Evolutionary conservation across 2,888 invertebrate genomes (phyloP), one percentile per base, ranked within the genome.

Genomic region (Eupithecia exiguata): DNA sequence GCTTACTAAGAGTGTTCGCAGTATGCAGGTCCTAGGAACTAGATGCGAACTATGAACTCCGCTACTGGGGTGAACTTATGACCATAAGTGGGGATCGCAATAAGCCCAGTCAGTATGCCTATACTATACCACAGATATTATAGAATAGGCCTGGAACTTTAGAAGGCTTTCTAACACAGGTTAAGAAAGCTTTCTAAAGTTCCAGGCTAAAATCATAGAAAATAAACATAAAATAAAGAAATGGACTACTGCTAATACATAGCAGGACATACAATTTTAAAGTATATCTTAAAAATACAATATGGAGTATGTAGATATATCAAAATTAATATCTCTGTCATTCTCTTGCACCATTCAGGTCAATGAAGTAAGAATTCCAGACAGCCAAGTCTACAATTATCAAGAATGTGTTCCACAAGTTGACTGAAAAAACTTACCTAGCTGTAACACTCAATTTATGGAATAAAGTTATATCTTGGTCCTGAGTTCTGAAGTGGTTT

Each of bases 381-480:
- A 46, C 43, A 43, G 16, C 16, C 16, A 43, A 49, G n/a, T 4
- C 10, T 53, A 49, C 5, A 21, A 10, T 5, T 12, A n/a, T n/a
- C n/a, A n/a, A 58, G 25, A 53, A 10, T 5, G 14, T 58, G 12
- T 58, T 0, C 21, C 58, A 25, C 12, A 58, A 25, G 10, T 7
- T 16, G n/a, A 21, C 12, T 38, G 18, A 18, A 4, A 43, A 16
- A 35, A 82, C 88, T 90, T 90, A 98, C 97, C 97, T 96, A 77
- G 97, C 95, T 70, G 97, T 98, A 75, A 98, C 96, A 68, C 97
- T 97, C 82, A 98, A 95, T 88, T 98, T 98, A 87, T 98, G 98
- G 87, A 97, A 98, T 78, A 98, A 94, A 69, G 97, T 97, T 79
- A 98, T 97, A 87, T 98, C 98, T 86, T 97, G 97, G 86, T 97